A percentile compares a stretch with the other conserved stretches of the same genome.
These are phyloP conservation scores for Lepilemur ruficaudatus DNA, from an alignment of 2,797 vertebrate genomes.

Conservation along the genomic window DNA sequence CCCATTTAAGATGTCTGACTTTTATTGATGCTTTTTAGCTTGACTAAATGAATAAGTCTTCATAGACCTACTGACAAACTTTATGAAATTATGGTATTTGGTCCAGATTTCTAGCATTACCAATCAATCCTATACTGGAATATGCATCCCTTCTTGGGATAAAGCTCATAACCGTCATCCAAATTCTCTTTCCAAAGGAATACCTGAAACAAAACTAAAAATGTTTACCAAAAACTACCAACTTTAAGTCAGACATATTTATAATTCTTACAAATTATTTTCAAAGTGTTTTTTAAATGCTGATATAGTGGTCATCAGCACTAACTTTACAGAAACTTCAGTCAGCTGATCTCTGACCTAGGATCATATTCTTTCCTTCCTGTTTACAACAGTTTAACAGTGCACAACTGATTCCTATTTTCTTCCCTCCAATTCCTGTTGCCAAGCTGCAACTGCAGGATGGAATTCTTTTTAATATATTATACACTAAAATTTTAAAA, in stretches of 20 bases:
- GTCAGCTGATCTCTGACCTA: conserved; percentile 7
- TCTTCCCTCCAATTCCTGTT: background rate
- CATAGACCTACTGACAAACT: background rate
- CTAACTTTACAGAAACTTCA: background rate
- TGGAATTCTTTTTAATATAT: background rate
- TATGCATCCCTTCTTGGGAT: background rate
- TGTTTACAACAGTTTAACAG: background rate
- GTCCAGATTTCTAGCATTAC: background rate
- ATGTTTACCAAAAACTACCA: background rate
- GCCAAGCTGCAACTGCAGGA: background rate
- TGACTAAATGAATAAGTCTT: background rate
- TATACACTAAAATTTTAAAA: background rate
- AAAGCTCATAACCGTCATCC: background rate
- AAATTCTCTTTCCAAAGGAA: background rate
- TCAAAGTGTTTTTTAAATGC: background rate
- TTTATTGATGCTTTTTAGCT: background rate
- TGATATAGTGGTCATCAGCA: background rate
- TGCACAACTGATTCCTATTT: background rate
- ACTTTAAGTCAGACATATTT: background rate
- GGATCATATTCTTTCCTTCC: background rate
- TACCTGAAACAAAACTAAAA: background rate
- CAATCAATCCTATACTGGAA: background rate
- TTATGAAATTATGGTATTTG: background rate
- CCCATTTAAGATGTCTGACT: background rate
- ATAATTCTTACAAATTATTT: background rate